These are phyloP conservation scores for Drosophila mayri DNA, from an alignment of 1,140 invertebrate species.

Conservation along the genomic window DNA sequence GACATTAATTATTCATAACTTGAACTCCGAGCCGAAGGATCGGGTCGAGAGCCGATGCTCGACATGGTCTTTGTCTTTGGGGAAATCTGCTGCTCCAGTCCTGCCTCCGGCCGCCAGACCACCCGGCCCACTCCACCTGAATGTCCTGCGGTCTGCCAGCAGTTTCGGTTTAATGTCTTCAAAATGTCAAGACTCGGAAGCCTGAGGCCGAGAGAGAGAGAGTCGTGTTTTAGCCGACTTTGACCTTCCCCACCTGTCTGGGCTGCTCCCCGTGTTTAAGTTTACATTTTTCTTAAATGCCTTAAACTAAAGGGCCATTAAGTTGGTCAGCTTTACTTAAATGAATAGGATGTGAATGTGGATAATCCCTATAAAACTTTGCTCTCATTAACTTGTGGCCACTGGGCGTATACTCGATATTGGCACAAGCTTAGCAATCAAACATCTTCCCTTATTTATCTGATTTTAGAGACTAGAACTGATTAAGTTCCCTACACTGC, in stretches of 20 bases:
- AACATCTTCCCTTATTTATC: not conserved
- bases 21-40: slow-evolving; percentile 56
- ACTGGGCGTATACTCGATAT: slow-evolving; percentile 22
- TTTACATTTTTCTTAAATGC: slow-evolving; percentile 33
- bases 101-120: slow-evolving; percentile 6
- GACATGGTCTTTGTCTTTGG: slow-evolving; percentile 69
- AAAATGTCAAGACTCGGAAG: slow-evolving; percentile 65
- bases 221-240: slow-evolving; percentile 25
- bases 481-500: slow-evolving; percentile 18
- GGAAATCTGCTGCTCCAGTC: slow-evolving; percentile 61
- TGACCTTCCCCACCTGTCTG: slow-evolving; percentile 31
- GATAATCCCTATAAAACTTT: slow-evolving; percentile 10
- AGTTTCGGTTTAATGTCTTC: slow-evolving; percentile 77
- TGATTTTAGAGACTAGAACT: not conserved
- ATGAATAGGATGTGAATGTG: slow-evolving; percentile 7
- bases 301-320: slow-evolving; percentile 15
- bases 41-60: slow-evolving; percentile 35
- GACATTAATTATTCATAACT: slow-evolving; percentile 82
- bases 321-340: slow-evolving; percentile 14
- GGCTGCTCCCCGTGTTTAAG: slow-evolving; percentile 22
- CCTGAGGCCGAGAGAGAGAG: slow-evolving; percentile 29
- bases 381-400: slow-evolving; percentile 27
- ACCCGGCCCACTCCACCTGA: slow-evolving; percentile 9
- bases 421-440: not conserved
- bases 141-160: slow-evolving; percentile 58